Percentiles rank a stretch among this genome's conserved stretches.
These are phyloP conservation scores for Amblyjoppa fuscipennis DNA, from an alignment of 2,888 invertebrate species.

Conservation along the genomic window DNA sequence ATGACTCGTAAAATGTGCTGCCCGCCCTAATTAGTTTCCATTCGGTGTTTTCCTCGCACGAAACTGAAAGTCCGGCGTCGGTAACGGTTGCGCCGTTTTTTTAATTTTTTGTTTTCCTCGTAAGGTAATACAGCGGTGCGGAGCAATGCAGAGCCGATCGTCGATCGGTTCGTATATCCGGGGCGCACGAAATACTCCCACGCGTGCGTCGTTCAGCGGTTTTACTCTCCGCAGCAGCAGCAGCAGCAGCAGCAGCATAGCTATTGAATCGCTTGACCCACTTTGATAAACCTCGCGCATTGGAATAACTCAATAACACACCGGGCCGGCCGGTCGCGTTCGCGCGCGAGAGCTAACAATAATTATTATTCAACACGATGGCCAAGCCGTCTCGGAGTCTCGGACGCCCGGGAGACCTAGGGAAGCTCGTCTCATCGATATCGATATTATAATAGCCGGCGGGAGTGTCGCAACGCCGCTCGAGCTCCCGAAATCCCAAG, in stretches of 20 bases:
- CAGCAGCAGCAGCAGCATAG: slow-evolving; percentile 71
- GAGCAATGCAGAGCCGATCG: slow-evolving; percentile 45
- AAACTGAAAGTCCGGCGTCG: slow-evolving; percentile 3
- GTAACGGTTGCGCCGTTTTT: neutral
- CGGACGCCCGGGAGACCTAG: slow-evolving; percentile 12
- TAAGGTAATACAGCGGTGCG: neutral
- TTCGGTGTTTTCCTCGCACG: neutral
- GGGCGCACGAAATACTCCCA: slow-evolving; percentile 76
- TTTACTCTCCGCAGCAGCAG: slow-evolving; percentile 77
- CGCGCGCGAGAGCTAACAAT: slow-evolving; percentile 74
- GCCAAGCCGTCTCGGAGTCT: slow-evolving; percentile 35
- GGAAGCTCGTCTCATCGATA: slow-evolving; percentile 28
- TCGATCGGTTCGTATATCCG: slow-evolving; percentile 66
- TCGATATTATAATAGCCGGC: slow-evolving; percentile 39
- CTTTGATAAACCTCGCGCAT: slow-evolving; percentile 84
- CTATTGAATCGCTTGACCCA: slow-evolving; percentile 85
- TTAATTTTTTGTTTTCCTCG: slow-evolving; percentile 2
- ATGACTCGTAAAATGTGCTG: neutral
- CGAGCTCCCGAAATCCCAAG: neutral
- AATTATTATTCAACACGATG: slow-evolving; percentile 81
- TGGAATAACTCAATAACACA: slow-evolving; percentile 82
- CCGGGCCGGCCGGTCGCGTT: slow-evolving; percentile 58
- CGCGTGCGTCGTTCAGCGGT: slow-evolving; percentile 76
- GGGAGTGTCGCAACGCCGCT: neutral
- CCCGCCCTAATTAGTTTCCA: neutral